Evolutionary conservation across 2,113 vertebrate genomes (phyloP), one percentile per base, ranked within the genome.

Genomic region (Pomatostomus ruficeps): DNA sequence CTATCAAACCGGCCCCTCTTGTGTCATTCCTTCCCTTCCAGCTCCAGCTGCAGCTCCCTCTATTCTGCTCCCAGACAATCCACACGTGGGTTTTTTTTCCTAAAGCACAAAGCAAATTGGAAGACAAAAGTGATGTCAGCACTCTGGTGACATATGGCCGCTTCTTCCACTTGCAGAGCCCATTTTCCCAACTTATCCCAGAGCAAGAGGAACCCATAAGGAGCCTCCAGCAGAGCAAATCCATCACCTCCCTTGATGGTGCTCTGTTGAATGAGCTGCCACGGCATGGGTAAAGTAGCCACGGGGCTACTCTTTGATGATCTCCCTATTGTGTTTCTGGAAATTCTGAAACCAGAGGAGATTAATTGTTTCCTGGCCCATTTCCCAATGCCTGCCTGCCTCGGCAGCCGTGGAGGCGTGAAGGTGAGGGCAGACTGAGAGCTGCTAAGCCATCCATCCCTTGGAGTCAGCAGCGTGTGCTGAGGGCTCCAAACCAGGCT

Each of bases 381-480:
- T 40, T 77, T 81, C 31, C 35, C 57, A 80, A 9, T 0, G 0
- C 9, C n/a, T 59, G 33, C 59, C 28, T 45, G 42, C 45, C 26
- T 67, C 12, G 3, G 76, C 49, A 80, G 42, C 38, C 29, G 24
- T 18, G 33, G 5, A 38, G 42, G 31, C 0, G 0, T 8, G 63
- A 43, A 55, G 84, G 33, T 19, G 24, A 28, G 10, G 88, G n/a
- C 55, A 87, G 68, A 68, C 51, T 68, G 76, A 46, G 67, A 57
- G 57, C 52, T 33, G 91, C 66, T 35, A 15, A 55, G 42, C 40
- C 52, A 12, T 61, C 26, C 33, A 40, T 38, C 49, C 73, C 36
- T 26, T 15, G 19, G 42, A 13, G 58, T 51, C 63, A 80, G 26
- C 13, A 0, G 23, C 0, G 0, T 2, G 7, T n/a, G 38, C 48